Evolutionary conservation across 1,140 invertebrate species (phyloP), one percentile per base, ranked within the genome.

Genomic region (Drosophila murphyi): DNA sequence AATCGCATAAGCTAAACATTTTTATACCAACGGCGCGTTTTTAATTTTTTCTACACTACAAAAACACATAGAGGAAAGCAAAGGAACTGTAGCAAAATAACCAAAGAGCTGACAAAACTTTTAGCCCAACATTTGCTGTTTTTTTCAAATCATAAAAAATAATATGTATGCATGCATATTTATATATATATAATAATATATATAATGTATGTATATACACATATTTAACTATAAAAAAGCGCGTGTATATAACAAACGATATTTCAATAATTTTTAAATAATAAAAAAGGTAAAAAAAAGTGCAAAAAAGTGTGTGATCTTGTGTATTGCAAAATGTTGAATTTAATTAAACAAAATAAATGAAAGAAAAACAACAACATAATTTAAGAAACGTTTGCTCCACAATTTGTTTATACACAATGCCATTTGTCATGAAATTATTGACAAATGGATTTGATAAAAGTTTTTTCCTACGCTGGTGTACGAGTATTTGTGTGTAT

Each of bases 11-110:
- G 81, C 85, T 89, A 82, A 72, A 89, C 73, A 90, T 81, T 88
- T 88, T 89, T 88, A 85, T 85, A 88, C 85, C 86, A 89, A 89
- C 86, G 85, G 86, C 85, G 86, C 85, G 86, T 81, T 89, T 89
- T 89, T 90, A 78, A 90, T 85, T 89, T 87, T 78, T 89, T 90
- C 86, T 89, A 90, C 80, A 85, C 78, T 85, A 71, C 43, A 52
- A 80, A 67, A 72, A 71, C 55, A 76, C 60, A 62, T 65, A 82
- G 59, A 64, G 51, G 51, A 78, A 74, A 68, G 51, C 61, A 68
- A 50, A 31, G 45, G 65, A 73, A 63, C 48, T 59, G 50, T 31
- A 68, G 57, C 5, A 20, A 67, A 67, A 59, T 64, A 59, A 68
- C 41, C 41, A 43, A 64, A 70, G 61, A 72, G 68, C 81, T 72